These are phyloP conservation scores for Blennius ocellaris DNA, from an alignment of 2,113 vertebrate genomes.

Conservation along the genomic window DNA sequence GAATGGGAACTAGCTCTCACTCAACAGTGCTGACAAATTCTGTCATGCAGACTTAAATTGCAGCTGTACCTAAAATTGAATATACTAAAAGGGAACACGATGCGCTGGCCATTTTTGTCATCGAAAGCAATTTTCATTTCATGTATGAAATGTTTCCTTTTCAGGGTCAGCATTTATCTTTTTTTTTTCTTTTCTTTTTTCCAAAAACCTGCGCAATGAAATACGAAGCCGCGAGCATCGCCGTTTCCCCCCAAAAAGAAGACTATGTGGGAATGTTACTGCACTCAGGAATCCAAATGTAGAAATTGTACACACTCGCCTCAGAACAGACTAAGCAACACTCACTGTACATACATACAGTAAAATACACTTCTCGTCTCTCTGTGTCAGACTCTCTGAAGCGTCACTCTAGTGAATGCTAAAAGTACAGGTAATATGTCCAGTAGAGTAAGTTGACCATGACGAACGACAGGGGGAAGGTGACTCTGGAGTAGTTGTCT, in stretches of 20 bases:
- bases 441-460: slow-evolving; percentile 92
- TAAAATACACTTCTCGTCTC: slow-evolving; percentile 51
- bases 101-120: not conserved
- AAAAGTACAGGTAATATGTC: slow-evolving; percentile 94
- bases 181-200: slow-evolving; percentile 14
- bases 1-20: slow-evolving; percentile 19
- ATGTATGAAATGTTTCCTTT: slow-evolving; percentile 10
- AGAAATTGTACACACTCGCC: slow-evolving; percentile 43
- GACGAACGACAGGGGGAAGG: slow-evolving; percentile 90
- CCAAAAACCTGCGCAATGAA: not conserved
- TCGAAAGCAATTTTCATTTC: slow-evolving; percentile 7
- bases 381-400: slow-evolving; percentile 35
- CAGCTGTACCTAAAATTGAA: slow-evolving; percentile 42
- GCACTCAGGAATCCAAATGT: slow-evolving; percentile 38
- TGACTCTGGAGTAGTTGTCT: slow-evolving; percentile 91
- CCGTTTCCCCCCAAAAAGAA: not conserved
- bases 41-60: slow-evolving; percentile 36
- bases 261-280: slow-evolving; percentile 26
- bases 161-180: not conserved
- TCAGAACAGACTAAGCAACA: slow-evolving; percentile 48
- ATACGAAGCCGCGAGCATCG: slow-evolving; percentile 7
- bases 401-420: slow-evolving; percentile 44
- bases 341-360: slow-evolving; percentile 58
- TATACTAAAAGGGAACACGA: not conserved
- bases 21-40: slow-evolving; percentile 15